These are phyloP conservation scores for Heteromormyrus szaboi DNA, from an alignment of 2,797 vertebrate species.

Conservation along the genomic window DNA sequence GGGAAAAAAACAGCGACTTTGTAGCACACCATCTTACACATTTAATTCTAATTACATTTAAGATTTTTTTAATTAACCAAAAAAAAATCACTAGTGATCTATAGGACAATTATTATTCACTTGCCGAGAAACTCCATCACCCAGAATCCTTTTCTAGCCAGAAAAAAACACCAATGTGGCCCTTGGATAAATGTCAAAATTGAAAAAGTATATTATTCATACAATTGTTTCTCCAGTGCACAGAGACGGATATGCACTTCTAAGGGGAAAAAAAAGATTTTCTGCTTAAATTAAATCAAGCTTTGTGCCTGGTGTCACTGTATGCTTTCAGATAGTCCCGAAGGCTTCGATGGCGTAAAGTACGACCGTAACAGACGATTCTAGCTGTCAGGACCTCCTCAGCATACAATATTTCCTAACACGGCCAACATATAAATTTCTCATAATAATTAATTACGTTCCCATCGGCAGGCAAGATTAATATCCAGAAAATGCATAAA, in stretches of 20 bases:
- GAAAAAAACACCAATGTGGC: background rate
- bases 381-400: background rate
- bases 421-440: background rate
- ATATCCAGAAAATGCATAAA: background rate
- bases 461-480: background rate
- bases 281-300: constrained; percentile 1
- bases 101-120: background rate
- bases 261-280: background rate
- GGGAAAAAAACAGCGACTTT: background rate
- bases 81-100: background rate
- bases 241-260: background rate
- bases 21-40: background rate
- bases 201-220: background rate
- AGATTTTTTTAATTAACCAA: background rate
- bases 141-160: background rate
- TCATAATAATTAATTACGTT: background rate
- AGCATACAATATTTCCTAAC: background rate
- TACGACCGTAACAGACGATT: background rate
- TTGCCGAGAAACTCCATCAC: background rate
- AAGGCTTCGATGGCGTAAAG: background rate
- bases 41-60: background rate
- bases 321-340: background rate
- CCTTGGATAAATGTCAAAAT: background rate
- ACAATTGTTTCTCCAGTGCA: background rate
- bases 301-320: background rate